Evolutionary conservation across 2,797 vertebrate genomes (phyloP).

Genomic region (Fratercula arctica): DNA sequence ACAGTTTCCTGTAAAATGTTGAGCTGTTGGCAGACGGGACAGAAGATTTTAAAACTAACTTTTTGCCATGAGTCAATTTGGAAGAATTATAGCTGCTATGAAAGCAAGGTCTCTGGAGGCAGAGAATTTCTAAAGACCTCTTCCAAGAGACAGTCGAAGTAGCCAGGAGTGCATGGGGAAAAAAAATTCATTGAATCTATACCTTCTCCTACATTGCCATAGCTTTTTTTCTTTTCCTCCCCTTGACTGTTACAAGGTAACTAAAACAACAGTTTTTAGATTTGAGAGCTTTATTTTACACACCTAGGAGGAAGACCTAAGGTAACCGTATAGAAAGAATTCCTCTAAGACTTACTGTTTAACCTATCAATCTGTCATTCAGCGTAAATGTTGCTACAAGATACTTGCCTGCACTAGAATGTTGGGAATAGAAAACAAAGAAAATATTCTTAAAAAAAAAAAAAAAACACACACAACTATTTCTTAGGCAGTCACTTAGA

Average conservation of each 20-base stretch:
- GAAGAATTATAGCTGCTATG: background rate
- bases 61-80: slow-evolving; percentile 7
- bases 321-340: background rate
- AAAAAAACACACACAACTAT: background rate
- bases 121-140: background rate
- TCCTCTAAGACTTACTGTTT: background rate
- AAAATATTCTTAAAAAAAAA: background rate
- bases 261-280: background rate
- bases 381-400: background rate
- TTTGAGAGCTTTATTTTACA: background rate
- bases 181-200: background rate
- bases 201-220: background rate
- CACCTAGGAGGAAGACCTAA: background rate
- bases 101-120: background rate
- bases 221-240: background rate
- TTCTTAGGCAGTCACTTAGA: background rate
- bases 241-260: background rate
- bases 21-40: slow-evolving; percentile 39
- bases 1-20: slow-evolving; percentile 19
- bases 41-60: slow-evolving; percentile 47
- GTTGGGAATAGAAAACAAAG: background rate
- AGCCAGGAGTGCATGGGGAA: background rate
- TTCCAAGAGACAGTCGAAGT: background rate
- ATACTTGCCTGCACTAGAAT: background rate
- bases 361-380: background rate